phyloP scores from a whole-genome alignment of 2,113 vertebrate genomes.

The Gracilinanus agilis region DNA sequence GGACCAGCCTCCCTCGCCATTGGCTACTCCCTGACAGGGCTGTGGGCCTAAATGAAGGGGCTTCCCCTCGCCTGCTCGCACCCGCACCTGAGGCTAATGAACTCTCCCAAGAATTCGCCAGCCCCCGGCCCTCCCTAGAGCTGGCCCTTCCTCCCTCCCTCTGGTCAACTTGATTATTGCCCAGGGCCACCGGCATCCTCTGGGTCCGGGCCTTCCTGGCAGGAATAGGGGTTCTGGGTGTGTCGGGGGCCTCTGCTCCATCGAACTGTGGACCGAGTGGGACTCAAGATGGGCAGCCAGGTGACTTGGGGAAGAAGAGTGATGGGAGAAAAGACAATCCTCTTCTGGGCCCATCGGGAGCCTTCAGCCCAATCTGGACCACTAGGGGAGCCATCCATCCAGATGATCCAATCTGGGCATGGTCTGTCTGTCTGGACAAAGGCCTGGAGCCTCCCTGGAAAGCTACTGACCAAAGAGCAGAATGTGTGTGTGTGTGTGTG shows the following conservation, averaged over 20 bases:
- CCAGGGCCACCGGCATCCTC: neutral
- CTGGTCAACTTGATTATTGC: neutral
- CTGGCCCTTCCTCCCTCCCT: neutral
- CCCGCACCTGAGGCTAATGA: conserved; percentile 79
- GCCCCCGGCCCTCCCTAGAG: neutral
- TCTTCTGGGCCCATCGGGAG: neutral
- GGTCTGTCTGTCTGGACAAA: neutral
- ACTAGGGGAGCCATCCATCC: neutral
- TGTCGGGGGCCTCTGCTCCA: neutral
- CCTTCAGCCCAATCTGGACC: neutral
- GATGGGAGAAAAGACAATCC: neutral
- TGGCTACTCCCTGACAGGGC: conserved; percentile 86
- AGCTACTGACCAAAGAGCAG: neutral
- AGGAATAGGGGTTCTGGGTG: neutral
- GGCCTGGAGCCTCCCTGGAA: neutral
- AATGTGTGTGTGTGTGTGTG: too few species aligned
- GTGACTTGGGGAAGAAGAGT: neutral
- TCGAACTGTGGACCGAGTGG: neutral
- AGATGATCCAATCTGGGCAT: neutral
- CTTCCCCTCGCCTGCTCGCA: conserved; percentile 71
- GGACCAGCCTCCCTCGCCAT: conserved; percentile 92
- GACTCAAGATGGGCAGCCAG: neutral
- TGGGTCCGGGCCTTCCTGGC: neutral
- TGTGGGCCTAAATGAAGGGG: conserved; percentile 70
- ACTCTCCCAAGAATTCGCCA: conserved; percentile 72